These are phyloP conservation scores for Picus viridis DNA, from an alignment of 2,797 vertebrate species.

Conservation along the genomic window DNA sequence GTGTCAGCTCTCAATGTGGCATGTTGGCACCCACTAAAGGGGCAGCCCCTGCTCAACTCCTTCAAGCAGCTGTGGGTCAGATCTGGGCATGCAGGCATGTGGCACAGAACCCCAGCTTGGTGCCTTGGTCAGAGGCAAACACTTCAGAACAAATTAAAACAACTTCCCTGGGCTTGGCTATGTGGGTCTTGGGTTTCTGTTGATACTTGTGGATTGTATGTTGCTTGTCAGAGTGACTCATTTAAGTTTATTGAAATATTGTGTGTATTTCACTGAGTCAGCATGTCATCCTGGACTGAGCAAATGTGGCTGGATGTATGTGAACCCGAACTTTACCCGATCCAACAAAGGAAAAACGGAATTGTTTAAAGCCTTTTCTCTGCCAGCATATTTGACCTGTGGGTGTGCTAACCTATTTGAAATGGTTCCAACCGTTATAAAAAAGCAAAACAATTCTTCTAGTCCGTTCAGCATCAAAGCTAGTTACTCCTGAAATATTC, in stretches of 20 bases:
- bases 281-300: neutral
- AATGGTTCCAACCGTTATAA: neutral
- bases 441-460: neutral
- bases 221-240: conserved; percentile 9
- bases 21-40: accelerated
- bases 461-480: neutral
- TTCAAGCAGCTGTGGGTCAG: accelerated
- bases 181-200: neutral
- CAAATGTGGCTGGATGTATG: neutral
- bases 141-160: neutral
- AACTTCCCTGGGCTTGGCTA: neutral
- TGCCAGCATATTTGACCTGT: neutral
- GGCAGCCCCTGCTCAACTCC: neutral
- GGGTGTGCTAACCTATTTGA: neutral
- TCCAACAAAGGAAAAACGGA: neutral
- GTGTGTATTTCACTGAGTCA: neutral
- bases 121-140: neutral
- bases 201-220: neutral
- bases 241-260: conserved; percentile 29
- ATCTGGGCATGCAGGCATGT: accelerated
- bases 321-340: neutral
- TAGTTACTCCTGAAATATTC: neutral
- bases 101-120: neutral
- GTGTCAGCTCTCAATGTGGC: accelerated
- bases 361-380: neutral